These are phyloP conservation scores for Petromus typicus DNA, from an alignment of 2,113 vertebrate species.

Conservation along the genomic window DNA sequence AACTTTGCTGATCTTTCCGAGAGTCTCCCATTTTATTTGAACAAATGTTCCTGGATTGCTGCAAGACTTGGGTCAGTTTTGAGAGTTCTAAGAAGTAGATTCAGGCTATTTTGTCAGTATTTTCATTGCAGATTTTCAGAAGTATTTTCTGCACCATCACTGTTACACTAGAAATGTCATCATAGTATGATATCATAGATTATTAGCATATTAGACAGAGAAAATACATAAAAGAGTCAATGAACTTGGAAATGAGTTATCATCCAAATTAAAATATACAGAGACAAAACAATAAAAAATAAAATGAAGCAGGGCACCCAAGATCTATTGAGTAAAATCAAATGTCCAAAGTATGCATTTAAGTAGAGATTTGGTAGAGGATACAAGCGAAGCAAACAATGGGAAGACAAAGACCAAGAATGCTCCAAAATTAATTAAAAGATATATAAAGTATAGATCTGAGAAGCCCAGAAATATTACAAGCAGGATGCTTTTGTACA, in stretches of 20 bases:
- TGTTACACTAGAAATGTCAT: not conserved
- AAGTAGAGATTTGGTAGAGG: not conserved
- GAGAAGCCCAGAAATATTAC: not conserved
- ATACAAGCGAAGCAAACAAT: not conserved
- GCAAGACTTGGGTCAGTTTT: not conserved
- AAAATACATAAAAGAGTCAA: not conserved
- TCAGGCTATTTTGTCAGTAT: not conserved
- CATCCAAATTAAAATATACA: conserved; percentile 11
- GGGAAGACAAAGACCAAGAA: not conserved
- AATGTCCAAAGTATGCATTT: not conserved
- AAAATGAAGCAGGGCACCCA: not conserved
- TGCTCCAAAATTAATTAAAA: conserved; percentile 12
- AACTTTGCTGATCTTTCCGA: not conserved
- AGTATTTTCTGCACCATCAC: not conserved
- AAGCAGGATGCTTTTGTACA: conserved; percentile 44
- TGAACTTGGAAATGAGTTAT: not conserved
- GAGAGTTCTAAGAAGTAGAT: conserved; percentile 7
- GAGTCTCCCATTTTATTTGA: not conserved
- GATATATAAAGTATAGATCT: not conserved
- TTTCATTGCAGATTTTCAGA: conserved; percentile 27
- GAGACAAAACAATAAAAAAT: not conserved
- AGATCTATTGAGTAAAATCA: not conserved
- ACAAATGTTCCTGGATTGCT: conserved; percentile 1
- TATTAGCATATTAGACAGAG: not conserved
- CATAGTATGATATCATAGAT: not conserved